Conservation (phyloP, 2,113 vertebrate species). For the Chaetops frenatus region DNA sequence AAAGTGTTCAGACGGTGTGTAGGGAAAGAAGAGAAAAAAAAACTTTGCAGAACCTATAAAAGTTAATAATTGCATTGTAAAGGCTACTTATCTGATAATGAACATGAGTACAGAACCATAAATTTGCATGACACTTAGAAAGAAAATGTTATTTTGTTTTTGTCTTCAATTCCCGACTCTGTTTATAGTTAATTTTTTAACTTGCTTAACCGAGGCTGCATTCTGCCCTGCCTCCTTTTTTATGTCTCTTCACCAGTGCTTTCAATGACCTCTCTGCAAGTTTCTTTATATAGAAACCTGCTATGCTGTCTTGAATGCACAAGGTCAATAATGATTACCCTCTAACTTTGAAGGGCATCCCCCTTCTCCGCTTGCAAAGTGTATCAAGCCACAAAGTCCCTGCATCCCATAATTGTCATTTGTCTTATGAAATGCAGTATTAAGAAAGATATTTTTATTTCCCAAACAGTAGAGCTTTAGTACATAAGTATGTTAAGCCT, state of each 20-base stretch:
- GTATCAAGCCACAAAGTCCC: neutral
- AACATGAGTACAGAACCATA: neutral
- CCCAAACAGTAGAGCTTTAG: neutral
- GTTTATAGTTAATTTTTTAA: constrained; percentile 42
- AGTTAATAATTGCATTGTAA: constrained; percentile 38
- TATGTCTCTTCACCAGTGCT: constrained; percentile 40
- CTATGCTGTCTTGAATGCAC: constrained; percentile 65
- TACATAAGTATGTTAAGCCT: neutral
- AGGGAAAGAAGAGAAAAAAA: neutral
- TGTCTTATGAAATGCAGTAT: neutral
- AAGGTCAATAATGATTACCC: constrained; percentile 69
- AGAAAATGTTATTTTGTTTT: constrained; percentile 16
- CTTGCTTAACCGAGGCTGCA: neutral
- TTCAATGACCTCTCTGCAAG: constrained; percentile 52
- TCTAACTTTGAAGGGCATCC: constrained; percentile 67
- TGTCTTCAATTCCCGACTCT: neutral
- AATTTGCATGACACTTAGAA: neutral
- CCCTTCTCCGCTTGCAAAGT: constrained; percentile 21
- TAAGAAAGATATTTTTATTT: neutral
- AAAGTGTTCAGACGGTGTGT: neutral
- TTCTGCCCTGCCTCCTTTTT: constrained; percentile 17
- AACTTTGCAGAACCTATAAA: neutral
- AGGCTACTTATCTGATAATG: neutral
- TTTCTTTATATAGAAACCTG: constrained; percentile 65
- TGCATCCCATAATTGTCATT: constrained; percentile 12